Evolutionary conservation across 1,140 invertebrate species (phyloP).

Genomic region (Triops cancriformis): DNA sequence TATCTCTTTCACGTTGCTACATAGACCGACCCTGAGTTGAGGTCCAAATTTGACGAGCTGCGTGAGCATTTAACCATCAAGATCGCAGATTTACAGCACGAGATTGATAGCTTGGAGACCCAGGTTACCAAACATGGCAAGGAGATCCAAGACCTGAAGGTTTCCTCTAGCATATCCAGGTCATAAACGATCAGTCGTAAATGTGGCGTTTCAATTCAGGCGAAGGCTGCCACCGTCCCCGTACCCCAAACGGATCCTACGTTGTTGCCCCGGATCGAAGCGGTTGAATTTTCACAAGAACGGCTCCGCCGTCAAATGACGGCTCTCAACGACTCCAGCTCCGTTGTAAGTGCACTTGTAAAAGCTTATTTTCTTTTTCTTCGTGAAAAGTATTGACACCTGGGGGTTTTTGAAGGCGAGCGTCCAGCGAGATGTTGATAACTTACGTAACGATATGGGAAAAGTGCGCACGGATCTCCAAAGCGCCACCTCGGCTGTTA

Average conservation of each 20-base stretch:
- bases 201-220: neutral
- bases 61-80: neutral
- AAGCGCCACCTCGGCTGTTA: neutral
- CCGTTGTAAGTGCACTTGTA: neutral
- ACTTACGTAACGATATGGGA: neutral
- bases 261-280: neutral
- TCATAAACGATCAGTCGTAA: neutral
- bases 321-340: neutral
- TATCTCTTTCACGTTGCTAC: neutral
- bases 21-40: neutral
- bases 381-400: no score
- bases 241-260: neutral
- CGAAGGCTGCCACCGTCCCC: neutral
- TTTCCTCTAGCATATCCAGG: neutral
- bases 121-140: neutral
- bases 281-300: neutral
- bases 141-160: neutral
- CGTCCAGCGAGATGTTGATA: neutral
- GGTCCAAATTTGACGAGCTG: neutral
- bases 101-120: neutral
- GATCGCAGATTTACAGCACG: constrained; percentile 9
- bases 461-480: neutral
- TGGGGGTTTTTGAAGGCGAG: neutral
- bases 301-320: neutral
- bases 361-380: neutral